phyloP scores from a whole-genome alignment of 2,113 vertebrate species.

The Limanda limanda region DNA sequence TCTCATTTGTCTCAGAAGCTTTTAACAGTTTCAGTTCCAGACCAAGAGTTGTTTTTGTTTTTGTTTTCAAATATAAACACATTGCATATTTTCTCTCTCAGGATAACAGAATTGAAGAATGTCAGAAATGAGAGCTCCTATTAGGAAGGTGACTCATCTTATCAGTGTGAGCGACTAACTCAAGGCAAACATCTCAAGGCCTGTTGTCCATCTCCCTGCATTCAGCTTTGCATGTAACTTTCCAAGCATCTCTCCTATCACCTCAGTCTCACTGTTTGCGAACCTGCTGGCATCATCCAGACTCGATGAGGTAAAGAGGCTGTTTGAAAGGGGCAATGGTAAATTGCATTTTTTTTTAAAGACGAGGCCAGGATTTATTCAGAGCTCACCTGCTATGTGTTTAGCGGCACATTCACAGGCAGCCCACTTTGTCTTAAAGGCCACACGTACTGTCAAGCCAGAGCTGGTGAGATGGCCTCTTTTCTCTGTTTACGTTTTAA shows the following conservation, averaged over 20 bases:
- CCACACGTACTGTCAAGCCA: not conserved
- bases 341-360: not conserved
- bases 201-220: not conserved
- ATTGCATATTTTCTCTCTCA: not conserved
- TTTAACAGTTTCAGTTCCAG: not conserved
- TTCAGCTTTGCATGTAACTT: too few relatives aligned
- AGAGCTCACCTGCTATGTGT: not conserved
- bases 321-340: not conserved
- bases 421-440: slow-evolving; percentile 29
- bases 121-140: too few relatives aligned
- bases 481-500: slow-evolving; percentile 37
- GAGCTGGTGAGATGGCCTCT: not conserved
- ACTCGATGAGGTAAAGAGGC: not conserved
- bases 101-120: too few relatives aligned
- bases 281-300: not conserved
- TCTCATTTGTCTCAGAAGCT: too few relatives aligned
- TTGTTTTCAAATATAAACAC: not conserved
- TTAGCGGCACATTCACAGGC: not conserved
- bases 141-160: too few relatives aligned
- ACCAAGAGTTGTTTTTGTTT: not conserved
- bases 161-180: too few relatives aligned
- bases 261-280: not conserved
- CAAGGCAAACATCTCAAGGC: too few relatives aligned
- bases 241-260: not conserved
- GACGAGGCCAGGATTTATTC: not conserved